Evolutionary conservation across 1,140 invertebrate genomes (phyloP), one percentile per base, ranked within the genome.

Genomic region (Danaus melanippus): DNA sequence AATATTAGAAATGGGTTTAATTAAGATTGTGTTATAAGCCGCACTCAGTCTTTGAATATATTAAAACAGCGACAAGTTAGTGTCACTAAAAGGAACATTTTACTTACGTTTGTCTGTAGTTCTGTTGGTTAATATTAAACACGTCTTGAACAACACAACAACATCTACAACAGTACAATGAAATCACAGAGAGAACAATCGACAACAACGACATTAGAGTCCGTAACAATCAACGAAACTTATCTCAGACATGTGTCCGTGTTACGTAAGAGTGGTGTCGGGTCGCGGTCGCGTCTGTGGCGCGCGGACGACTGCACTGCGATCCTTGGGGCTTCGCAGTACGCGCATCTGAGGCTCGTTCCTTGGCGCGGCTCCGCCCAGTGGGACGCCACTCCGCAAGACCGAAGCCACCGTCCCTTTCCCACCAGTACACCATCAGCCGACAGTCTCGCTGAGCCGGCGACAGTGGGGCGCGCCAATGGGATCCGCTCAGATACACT

Each of bases 401-500:
- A 70, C 77, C 83, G 83, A 84, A 80, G 84, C 84, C 76, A 84
- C 80, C 79, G 69, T 77, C 73, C 71, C 73, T 69, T 71, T 86
- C 83, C 65, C 40, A 0, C n/a, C 21, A 1, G 7, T 52, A 62
- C 49, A 43, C 39, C 69, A 15, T 15, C 15, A 15, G 60, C 64
- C 51, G 51, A 46, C 60, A 70, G 60, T 86, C 80, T 53, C 78
- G 64, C 56, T 86, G 10, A 62, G 17, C 83, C 78, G 79, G 77
- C 78, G 83, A 79, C 83, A 80, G 79, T 79, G 79, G 79, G 81
- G 79, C 78, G 79, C 83, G 80, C 83, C 83, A 86, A 86, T 86
- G 68, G 81, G 76, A 83, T 84, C 79, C 75, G 78, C 74, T 82
- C 79, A 76, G 79, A 79, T 83, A 79, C 79, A 83, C 80, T 86